Conservation (phyloP, 2,113 vertebrate genomes). For the Charadrius vociferus region DNA sequence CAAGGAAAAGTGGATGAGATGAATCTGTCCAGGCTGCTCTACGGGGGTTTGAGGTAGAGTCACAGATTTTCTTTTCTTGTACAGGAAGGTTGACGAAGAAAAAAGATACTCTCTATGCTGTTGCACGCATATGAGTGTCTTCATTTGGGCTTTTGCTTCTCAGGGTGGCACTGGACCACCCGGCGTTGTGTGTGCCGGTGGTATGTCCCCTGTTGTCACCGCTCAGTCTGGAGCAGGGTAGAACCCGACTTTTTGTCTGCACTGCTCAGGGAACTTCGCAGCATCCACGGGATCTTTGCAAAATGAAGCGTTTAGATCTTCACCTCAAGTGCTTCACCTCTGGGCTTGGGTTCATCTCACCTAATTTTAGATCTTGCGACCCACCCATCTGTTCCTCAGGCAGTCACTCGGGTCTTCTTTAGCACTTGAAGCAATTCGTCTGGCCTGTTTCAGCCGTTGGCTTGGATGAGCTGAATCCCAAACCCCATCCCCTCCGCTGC, state of each 20-base stretch:
- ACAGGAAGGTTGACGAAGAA: not conserved
- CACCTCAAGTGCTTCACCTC: not conserved
- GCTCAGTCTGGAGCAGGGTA: not conserved
- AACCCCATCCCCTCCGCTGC: not conserved
- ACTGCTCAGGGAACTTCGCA: not conserved
- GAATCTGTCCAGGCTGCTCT: not conserved
- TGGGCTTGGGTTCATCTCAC: not conserved
- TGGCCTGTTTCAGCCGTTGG: not conserved
- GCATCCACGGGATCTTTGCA: rapidly evolving
- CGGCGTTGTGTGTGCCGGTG: rapidly evolving
- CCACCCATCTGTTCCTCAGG: not conserved
- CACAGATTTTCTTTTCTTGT: not conserved
- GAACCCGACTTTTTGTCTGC: not conserved
- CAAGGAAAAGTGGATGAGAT: not conserved
- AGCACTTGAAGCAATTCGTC: not conserved
- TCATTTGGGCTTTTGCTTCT: not conserved
- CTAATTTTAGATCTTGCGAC: rapidly evolving
- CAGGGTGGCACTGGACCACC: not conserved
- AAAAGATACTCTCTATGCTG: rapidly evolving
- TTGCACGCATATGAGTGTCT: rapidly evolving
- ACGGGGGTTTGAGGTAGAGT: not conserved
- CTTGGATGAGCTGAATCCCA: not conserved
- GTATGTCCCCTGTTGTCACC: rapidly evolving
- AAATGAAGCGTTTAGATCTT: not conserved
- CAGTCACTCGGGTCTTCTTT: not conserved